Base-by-base conservation (phyloP, 2,888 invertebrate species). In the Cephus runcator region DNA sequence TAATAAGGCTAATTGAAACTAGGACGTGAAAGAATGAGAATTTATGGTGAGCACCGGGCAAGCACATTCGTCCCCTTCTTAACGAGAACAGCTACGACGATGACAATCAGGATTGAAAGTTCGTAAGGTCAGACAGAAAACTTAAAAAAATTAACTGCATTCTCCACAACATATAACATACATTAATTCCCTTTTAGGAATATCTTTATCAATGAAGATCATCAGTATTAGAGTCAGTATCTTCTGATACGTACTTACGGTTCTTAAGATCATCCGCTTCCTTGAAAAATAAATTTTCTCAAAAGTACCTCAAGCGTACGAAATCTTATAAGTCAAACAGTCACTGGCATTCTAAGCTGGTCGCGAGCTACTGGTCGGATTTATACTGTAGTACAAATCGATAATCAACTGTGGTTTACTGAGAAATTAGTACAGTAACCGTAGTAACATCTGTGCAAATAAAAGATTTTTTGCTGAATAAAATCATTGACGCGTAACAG, bases 1-100 rank as follows among this genome's bases (percentile, higher is more conserved):
- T 87, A 84, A 80, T 34, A 74, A 71, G 80, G 76, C 81, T 87
- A 87, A 87, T 87, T 87, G 87, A 86, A 86, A 85, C 80, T 84
- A 79, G 80, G 82, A 83, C 81, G 81, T 23, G 73, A 78, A 73
- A 77, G 83, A 85, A 87, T 85, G 86, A 87, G 84, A 81, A 87
- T 87, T 87, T 87, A 87, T 87, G 81, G 83, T 83, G 81, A 76
- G 73, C 69, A 76, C 35, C 76, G 69, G 68, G 71, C 75, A 15
- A 56, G 6, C 40, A 15, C 40, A 56, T 56, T 56, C 23, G 40
- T 56, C 23, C 40, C 4, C 40, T 9, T 40, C 15, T 15, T 56
- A 56, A 56, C 15, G 23, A 56, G 40, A 6, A 56, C 40, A 56
- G 40, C 23, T 56, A 56, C 23, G 40, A 56, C 23, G 23, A 56